Evolutionary conservation across 1,140 invertebrate genomes (phyloP).

Genomic region (Cylas formicarius): DNA sequence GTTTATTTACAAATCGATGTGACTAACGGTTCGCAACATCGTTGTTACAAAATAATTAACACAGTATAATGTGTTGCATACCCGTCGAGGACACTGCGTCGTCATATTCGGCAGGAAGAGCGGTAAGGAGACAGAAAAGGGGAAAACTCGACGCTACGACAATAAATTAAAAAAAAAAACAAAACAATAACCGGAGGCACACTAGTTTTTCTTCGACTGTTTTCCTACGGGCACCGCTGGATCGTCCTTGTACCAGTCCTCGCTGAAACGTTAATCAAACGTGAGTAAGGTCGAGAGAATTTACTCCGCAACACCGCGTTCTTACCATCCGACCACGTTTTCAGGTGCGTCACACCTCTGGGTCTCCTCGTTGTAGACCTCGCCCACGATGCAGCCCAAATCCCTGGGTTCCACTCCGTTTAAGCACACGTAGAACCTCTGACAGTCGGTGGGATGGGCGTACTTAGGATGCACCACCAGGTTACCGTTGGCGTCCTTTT

Average conservation of each 20-base stretch:
- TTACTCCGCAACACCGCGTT: neutral
- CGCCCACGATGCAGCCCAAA: slow-evolving; percentile 74
- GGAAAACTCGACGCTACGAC: too few relatives aligned
- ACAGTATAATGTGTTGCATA: too few relatives aligned
- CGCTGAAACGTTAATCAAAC: slow-evolving; percentile 53
- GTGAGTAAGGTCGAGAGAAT: neutral
- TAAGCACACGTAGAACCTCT: slow-evolving; percentile 83
- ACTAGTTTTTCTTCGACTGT: slow-evolving; percentile 33
- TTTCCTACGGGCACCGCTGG: slow-evolving; percentile 30
- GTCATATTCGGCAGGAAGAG: too few relatives aligned
- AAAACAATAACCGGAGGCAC: slow-evolving; percentile 10
- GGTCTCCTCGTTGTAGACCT: slow-evolving; percentile 77
- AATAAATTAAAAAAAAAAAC: slow-evolving; percentile 9
- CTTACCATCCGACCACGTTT: slow-evolving; percentile 80
- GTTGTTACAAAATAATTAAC: too few relatives aligned
- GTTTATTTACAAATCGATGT: too few relatives aligned
- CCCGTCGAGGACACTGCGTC: too few relatives aligned
- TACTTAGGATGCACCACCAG: slow-evolving; percentile 78
- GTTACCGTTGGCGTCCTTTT: slow-evolving; percentile 61
- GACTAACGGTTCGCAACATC: too few relatives aligned
- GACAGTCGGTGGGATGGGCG: slow-evolving; percentile 77
- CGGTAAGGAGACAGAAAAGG: neutral
- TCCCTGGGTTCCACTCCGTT: slow-evolving; percentile 79
- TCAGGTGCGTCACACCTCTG: slow-evolving; percentile 79
- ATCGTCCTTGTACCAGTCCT: slow-evolving; percentile 80